Evolutionary conservation across 2,888 invertebrate species (phyloP), one percentile per base, ranked within the genome.

Genomic region (Sturmia bella): DNA sequence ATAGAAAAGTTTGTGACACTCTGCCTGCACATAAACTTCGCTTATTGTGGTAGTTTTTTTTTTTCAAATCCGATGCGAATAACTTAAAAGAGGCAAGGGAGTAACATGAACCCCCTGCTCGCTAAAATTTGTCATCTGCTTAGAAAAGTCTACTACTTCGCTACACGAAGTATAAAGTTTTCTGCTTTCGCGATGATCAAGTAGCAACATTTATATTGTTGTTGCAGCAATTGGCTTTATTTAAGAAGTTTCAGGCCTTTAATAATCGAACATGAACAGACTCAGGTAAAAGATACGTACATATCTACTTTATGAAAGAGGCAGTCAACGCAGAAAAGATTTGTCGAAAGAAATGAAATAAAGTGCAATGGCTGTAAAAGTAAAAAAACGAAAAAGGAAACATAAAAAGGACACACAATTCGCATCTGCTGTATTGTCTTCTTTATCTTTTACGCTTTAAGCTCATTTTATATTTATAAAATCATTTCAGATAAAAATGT

Each of bases 111-210:
- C 73, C 63, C 61, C 66, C 64, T 76, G 74, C 54, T 52, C 21
- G 64, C 83, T 80, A 75, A 78, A 83, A 84, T 83, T 69, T 84
- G 83, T 83, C 80, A 80, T 84, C 83, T 75, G 84, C 73, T 76
- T 84, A 83, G 86, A 88, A 86, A 88, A 85, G 87, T 87, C 87
- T 86, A 87, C 87, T 88, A 87, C 87, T 88, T 88, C 88, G 88
- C 85, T 87, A 87, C 85, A 5, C 83, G 85, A 78, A 78, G 83
- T 77, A 19, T 39, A 4, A 17, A 74, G 78, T 76, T 81, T 79
- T 41, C 37, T 72, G 54, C 39, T 68, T 59, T n/a, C n/a, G 27
- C 74, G 70, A 48, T 73, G 66, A 72, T 76, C 69, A 48, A 73
- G 24, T 27, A 56, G 45, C 52, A 64, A 43, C 50, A 37, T 64